A percentile compares a stretch with the other conserved stretches of the same genome.
Conservation (phyloP, 1,140 invertebrate species). For the Manduca sexta region DNA sequence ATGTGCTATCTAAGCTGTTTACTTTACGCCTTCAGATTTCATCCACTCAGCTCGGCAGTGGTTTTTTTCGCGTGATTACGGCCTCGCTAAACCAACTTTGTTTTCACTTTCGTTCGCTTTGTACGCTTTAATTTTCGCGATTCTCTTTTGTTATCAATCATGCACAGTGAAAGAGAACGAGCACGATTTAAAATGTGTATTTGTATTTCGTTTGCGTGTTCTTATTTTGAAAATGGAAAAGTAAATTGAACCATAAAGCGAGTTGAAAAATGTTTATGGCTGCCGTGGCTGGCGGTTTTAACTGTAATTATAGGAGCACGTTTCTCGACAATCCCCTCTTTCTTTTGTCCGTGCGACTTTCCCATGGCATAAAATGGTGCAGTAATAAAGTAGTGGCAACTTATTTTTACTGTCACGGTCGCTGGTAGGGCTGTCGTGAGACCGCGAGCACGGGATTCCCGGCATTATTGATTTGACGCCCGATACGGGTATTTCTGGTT, state of each 20-base stretch:
- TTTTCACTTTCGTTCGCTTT: conserved; percentile 6
- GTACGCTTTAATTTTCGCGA: neutral
- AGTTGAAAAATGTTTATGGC: too few relatives aligned
- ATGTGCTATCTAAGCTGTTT: conserved; percentile 11
- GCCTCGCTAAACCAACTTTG: conserved; percentile 6
- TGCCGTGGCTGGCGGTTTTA: neutral
- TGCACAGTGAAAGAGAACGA: too few relatives aligned
- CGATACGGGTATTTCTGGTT: too few relatives aligned
- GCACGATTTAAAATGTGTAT: too few relatives aligned
- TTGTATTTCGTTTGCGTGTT: too few relatives aligned
- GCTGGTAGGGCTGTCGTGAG: neutral
- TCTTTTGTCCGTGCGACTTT: conserved; percentile 13
- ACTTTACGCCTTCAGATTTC: conserved; percentile 5
- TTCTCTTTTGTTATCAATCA: neutral
- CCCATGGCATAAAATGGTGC: conserved; percentile 7
- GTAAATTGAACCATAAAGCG: too few relatives aligned
- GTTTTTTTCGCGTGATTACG: conserved; percentile 5
- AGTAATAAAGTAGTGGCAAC: conserved; percentile 8
- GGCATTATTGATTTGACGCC: too few relatives aligned
- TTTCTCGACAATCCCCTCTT: neutral
- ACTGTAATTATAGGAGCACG: conserved; percentile 1
- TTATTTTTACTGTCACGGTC: conserved; percentile 18
- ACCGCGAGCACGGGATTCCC: neutral
- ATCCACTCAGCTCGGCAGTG: neutral
- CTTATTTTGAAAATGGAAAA: too few relatives aligned